These are phyloP conservation scores for Meda fulgida DNA, from an alignment of 2,797 vertebrate genomes.

Conservation along the genomic window DNA sequence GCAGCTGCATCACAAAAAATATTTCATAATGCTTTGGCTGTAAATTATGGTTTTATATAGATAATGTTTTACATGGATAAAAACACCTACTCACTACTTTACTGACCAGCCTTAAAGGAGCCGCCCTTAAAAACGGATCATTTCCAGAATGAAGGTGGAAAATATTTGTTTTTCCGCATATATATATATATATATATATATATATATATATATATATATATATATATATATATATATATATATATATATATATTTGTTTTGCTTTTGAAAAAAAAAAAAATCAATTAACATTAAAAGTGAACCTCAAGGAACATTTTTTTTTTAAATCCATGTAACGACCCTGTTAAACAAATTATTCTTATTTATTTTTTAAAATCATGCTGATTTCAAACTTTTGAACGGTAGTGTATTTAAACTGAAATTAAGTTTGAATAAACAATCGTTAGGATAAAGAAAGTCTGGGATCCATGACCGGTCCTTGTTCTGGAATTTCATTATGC, in stretches of 20 bases:
- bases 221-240: no score
- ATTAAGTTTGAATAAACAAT: background rate
- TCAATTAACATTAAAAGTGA: background rate
- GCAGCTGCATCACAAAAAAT: background rate
- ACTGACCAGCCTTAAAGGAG: background rate
- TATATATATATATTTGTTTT: no score
- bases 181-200: no score
- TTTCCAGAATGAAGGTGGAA: background rate
- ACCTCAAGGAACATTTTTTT: background rate
- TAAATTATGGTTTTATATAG: background rate
- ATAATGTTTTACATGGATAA: background rate
- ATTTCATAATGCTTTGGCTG: background rate
- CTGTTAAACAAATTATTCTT: background rate
- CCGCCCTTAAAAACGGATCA: background rate
- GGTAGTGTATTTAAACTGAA: background rate
- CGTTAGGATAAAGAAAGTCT: background rate
- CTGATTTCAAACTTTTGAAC: no score
- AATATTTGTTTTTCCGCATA: no score
- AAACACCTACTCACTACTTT: background rate
- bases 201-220: no score
- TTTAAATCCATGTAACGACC: background rate
- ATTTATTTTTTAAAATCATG: background rate
- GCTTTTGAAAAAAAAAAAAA: no score
- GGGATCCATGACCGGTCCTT: background rate
- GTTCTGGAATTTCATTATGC: background rate